A percentile compares a stretch with the other conserved stretches of the same genome.
These are phyloP conservation scores for Shargacucullia verbasci DNA, from an alignment of 2,888 invertebrate species.

Conservation along the genomic window DNA sequence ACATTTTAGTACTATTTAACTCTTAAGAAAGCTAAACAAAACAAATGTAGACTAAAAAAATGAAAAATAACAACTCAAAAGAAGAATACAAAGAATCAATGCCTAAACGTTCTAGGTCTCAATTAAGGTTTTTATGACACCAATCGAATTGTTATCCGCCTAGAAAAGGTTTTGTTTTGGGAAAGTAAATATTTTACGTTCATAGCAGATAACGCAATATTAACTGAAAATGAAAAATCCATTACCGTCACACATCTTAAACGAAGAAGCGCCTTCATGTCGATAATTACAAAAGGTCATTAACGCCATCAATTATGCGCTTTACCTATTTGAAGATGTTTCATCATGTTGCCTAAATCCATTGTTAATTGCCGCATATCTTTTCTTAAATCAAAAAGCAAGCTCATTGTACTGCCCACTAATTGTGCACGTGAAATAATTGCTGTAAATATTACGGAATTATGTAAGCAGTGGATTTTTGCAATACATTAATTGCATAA, in stretches of 20 bases:
- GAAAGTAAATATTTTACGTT: too few species aligned
- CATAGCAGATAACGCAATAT: neutral
- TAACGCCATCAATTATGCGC: conserved; percentile 12
- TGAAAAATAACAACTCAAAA: too few species aligned
- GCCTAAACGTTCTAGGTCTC: too few species aligned
- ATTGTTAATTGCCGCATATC: conserved; percentile 25
- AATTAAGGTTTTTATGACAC: too few species aligned
- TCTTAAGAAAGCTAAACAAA: too few species aligned
- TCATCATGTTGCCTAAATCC: conserved; percentile 10
- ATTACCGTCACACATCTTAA: conserved; percentile 6
- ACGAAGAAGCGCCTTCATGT: neutral
- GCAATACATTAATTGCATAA: neutral
- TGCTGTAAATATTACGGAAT: conserved; percentile 8
- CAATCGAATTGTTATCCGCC: too few species aligned
- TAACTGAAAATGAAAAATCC: neutral
- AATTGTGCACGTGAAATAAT: conserved; percentile 21
- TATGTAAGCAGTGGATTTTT: conserved; percentile 13
- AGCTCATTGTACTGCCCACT: conserved; percentile 5
- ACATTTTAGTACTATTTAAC: too few species aligned
- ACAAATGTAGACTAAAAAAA: too few species aligned
- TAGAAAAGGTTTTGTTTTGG: too few species aligned
- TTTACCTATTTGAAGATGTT: conserved; percentile 11
- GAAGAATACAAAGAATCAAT: too few species aligned
- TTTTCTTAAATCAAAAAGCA: conserved; percentile 24
- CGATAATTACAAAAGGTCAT: conserved; percentile 24